A percentile compares a stretch with the other conserved stretches of the same genome.
Conservation (phyloP, 2,797 vertebrate genomes). For the Rhynchonycteris naso region DNA sequence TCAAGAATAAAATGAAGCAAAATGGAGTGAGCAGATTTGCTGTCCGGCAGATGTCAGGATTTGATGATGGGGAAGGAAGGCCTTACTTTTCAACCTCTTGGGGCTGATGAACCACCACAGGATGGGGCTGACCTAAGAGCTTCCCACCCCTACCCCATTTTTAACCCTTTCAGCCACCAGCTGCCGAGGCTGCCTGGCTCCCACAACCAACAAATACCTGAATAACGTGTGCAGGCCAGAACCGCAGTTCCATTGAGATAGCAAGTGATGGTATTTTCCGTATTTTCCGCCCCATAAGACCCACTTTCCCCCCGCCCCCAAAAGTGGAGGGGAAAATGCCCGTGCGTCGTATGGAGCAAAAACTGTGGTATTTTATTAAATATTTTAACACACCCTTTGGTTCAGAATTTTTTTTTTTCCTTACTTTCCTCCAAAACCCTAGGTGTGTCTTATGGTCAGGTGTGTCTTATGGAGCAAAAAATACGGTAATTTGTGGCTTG, state of each 20-base stretch:
- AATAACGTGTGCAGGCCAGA: slow-evolving; percentile 57
- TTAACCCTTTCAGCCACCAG: slow-evolving; percentile 76
- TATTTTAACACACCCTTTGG: too few species aligned
- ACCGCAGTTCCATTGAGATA: slow-evolving; percentile 57
- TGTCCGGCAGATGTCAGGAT: slow-evolving; percentile 82
- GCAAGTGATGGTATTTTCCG: slow-evolving; percentile 60
- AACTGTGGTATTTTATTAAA: too few species aligned
- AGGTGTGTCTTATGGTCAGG: too few species aligned
- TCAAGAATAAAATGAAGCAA: slow-evolving; percentile 82
- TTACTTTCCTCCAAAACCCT: too few species aligned
- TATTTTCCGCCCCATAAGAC: background rate
- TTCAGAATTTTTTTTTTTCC: too few species aligned
- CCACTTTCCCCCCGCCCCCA: too few species aligned
- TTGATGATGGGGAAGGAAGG: slow-evolving; percentile 82
- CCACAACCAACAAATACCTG: slow-evolving; percentile 62
- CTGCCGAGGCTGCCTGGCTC: slow-evolving; percentile 35
- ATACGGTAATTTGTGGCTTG: slow-evolving; percentile 61
- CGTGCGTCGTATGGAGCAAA: too few species aligned
- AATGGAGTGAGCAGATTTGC: slow-evolving; percentile 78
- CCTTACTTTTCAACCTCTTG: slow-evolving; percentile 80
- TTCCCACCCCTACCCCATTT: slow-evolving; percentile 15
- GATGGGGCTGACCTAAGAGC: slow-evolving; percentile 62
- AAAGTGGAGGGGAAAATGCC: too few species aligned
- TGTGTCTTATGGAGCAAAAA: too few species aligned
- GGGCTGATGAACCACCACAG: slow-evolving; percentile 74